Base-by-base conservation (phyloP, 2,113 vertebrate species). In the Columba janthina region DNA sequence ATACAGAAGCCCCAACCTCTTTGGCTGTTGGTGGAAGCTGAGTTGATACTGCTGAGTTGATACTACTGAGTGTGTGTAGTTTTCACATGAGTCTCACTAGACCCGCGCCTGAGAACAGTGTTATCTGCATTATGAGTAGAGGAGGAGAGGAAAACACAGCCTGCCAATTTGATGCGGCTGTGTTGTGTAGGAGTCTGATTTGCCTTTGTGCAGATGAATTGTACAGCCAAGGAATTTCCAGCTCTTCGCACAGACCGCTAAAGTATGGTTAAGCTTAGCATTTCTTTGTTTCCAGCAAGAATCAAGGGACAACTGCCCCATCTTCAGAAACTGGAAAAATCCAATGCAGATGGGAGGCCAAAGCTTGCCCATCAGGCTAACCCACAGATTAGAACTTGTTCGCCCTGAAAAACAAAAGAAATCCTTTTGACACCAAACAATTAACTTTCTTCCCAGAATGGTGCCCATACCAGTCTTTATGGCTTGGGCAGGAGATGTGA, bases 21-120 rank as follows among this genome's bases (percentile, higher is more conserved):
- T 11, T 61, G 26, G 42, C 18, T 56, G 16, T 7, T 51, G 36
- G 7, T 70, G 15, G 17, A 72, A 75, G 5, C 18, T 61, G 60
- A 48, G 28, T 7, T 51, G 19, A 15, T 51, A 44, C 3, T 10
- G 20, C 13, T 18, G 12, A 53, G 3, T 9, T 51, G 19, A 15
- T 51, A 44, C 3, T 10, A 22, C 13, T 18, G 12, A 54, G 3
- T 8, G 11, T 29, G 21, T 0, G 0, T 8, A 36, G 4, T 3
- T 77, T 90, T 92, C 66, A 12, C 62, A 50, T 1, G 4, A 76
- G 15, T 28, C 29, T 76, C 76, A 15, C 31, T 51, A 76, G 31
- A 50, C 13, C 10, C 31, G 12, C 32, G 60, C 18, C 69, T 86
- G 31, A 77, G 32, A 90, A 77, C 46, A 77, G 13, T 44, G 74